phyloP scores from a whole-genome alignment of 2,888 invertebrate genomes.

The Gari tellinella region DNA sequence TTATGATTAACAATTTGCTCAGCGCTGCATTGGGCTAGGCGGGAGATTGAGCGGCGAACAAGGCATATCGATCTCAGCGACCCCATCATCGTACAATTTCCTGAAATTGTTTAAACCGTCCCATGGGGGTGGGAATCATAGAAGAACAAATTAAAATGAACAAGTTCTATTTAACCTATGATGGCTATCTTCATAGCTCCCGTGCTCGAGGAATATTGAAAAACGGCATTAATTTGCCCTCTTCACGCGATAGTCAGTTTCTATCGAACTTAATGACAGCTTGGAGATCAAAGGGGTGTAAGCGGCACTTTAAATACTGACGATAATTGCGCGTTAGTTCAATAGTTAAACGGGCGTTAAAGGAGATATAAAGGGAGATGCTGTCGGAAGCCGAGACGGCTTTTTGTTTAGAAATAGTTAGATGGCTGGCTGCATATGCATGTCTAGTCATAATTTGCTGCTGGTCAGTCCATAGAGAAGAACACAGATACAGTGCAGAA shows the following conservation, averaged over 20 bases:
- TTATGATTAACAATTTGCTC: too few species aligned
- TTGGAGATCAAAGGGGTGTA: constrained; percentile 10
- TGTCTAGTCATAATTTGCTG: too few species aligned
- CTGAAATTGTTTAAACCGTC: constrained; percentile 43
- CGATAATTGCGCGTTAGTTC: neutral
- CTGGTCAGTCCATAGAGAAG: too few species aligned
- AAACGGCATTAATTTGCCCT: constrained; percentile 42
- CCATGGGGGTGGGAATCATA: constrained; percentile 38
- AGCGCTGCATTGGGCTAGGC: neutral
- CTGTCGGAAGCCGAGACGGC: too few species aligned
- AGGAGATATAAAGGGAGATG: too few species aligned
- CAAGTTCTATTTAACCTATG: constrained; percentile 54
- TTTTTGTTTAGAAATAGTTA: too few species aligned
- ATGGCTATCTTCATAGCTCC: constrained; percentile 25
- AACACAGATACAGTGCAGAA: too few species aligned
- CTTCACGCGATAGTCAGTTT: constrained; percentile 49
- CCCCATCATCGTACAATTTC: constrained; percentile 24
- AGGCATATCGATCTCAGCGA: constrained; percentile 23
- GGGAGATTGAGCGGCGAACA: constrained; percentile 1
- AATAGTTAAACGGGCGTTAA: neutral
- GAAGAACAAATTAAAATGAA: constrained; percentile 55
- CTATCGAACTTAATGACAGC: constrained; percentile 31
- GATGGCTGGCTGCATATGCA: too few species aligned
- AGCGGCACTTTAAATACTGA: constrained; percentile 1
- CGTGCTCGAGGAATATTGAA: constrained; percentile 33